A percentile compares a stretch with the other conserved stretches of the same genome.
Conservation (phyloP, 2,113 vertebrate species). For the Myrmecophaga tridactyla region DNA sequence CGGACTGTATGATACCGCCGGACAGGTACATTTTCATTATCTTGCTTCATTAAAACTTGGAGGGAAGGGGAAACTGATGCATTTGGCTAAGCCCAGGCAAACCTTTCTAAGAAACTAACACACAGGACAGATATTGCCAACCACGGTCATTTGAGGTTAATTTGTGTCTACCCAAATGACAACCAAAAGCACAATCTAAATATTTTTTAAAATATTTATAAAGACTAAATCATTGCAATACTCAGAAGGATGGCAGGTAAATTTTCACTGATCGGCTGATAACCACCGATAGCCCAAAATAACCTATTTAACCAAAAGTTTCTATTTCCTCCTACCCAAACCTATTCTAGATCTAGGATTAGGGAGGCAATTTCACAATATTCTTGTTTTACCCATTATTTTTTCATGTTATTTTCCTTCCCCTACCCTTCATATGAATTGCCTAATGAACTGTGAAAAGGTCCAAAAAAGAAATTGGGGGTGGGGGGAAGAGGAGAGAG, state of each 20-base stretch:
- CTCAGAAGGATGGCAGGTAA: neutral
- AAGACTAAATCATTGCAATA: neutral
- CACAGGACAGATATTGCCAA: neutral
- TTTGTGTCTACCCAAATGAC: neutral
- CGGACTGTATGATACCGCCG: constrained; percentile 92
- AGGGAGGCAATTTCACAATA: neutral
- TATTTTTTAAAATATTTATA: neutral
- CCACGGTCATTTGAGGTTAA: neutral
- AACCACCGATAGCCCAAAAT: neutral
- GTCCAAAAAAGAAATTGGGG: neutral
- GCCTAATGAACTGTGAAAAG: neutral
- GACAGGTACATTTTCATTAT: constrained; percentile 85
- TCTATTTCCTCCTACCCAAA: neutral
- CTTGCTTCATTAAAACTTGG: neutral
- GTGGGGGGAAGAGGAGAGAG: fast-evolving
- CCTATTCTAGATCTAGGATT: neutral
- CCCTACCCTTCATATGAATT: neutral
- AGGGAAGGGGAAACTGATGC: neutral
- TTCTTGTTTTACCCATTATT: neutral
- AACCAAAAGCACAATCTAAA: constrained; percentile 17
- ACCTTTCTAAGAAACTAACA: neutral
- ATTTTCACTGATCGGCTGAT: neutral
- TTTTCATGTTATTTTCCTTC: neutral
- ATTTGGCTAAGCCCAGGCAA: neutral
- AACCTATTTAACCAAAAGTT: neutral